Percentiles rank a stretch among this genome's conserved stretches.
phyloP scores from a whole-genome alignment of 2,888 invertebrate species.

The Agonopterix heracliana region DNA sequence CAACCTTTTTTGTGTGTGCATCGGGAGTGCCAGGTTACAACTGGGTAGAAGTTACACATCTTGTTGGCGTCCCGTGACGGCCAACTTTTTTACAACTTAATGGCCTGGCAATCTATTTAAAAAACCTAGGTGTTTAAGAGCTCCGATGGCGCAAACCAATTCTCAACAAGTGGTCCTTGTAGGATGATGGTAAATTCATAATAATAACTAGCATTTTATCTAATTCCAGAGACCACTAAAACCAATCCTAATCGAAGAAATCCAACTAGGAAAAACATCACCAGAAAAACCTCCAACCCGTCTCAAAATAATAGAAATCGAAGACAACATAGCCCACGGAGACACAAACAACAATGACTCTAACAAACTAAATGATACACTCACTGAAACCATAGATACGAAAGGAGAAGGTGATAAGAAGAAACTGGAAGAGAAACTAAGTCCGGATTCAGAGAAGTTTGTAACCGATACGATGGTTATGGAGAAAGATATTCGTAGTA shows the following conservation, averaged over 20 bases:
- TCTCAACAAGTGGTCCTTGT: no score
- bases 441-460: constrained; percentile 43
- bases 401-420: constrained; percentile 18
- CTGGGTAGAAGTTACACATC: no score
- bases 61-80: no score
- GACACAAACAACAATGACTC: constrained; percentile 43
- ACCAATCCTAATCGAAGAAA: constrained; percentile 67
- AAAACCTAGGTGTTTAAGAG: no score
- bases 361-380: constrained; percentile 18
- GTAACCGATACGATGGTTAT: constrained; percentile 23
- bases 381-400: constrained; percentile 3
- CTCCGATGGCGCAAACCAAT: no score
- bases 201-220: no score
- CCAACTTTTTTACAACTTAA: no score
- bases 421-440: constrained; percentile 7
- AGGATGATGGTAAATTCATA: no score
- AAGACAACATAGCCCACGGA: constrained; percentile 30
- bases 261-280: constrained; percentile 40
- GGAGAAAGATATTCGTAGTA: constrained; percentile 22
- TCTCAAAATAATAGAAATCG: constrained; percentile 45
- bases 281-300: constrained; percentile 43
- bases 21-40: no score
- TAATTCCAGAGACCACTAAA: constrained; percentile 70
- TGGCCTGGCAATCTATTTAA: no score
- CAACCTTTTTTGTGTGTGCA: no score